Conservation (phyloP, 2,797 vertebrate genomes). For the Schizopygopsis pylzovi region DNA sequence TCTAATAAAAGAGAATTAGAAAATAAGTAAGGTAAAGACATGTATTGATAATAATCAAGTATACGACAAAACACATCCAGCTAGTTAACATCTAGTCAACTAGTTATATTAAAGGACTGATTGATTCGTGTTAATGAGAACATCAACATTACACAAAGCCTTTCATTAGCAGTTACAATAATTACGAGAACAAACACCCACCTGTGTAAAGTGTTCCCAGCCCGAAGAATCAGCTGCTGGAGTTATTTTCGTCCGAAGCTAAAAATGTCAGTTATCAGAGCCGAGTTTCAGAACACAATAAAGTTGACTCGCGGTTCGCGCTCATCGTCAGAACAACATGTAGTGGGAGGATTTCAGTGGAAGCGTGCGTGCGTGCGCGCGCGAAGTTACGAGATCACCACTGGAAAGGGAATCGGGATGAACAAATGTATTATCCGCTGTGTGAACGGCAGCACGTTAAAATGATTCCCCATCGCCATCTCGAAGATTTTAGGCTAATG, state of each 20-base stretch:
- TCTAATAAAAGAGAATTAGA: neutral
- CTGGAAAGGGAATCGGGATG: neutral
- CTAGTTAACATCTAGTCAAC: neutral
- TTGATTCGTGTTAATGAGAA: neutral
- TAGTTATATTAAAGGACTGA: neutral
- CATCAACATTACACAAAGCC: neutral
- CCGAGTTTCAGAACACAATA: neutral
- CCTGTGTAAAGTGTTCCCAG: neutral
- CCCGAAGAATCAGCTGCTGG: neutral
- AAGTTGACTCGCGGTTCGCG: neutral
- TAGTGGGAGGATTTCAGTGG: conserved; percentile 10
- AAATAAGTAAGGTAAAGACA: neutral
- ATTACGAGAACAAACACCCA: neutral
- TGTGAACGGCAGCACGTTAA: too few relatives aligned
- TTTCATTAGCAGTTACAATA: neutral
- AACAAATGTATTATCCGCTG: neutral
- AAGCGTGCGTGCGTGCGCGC: too few relatives aligned
- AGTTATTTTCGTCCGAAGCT: neutral
- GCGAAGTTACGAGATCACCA: neutral
- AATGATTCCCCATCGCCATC: too few relatives aligned
- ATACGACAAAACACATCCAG: neutral
- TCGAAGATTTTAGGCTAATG: neutral
- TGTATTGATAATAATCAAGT: too few relatives aligned
- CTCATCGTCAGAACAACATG: neutral
- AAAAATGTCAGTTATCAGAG: neutral